Evolutionary conservation across 23 tunicate species (phyloP), one percentile per base, ranked within the genome.

Genomic region (Trididemnum miniatum): DNA sequence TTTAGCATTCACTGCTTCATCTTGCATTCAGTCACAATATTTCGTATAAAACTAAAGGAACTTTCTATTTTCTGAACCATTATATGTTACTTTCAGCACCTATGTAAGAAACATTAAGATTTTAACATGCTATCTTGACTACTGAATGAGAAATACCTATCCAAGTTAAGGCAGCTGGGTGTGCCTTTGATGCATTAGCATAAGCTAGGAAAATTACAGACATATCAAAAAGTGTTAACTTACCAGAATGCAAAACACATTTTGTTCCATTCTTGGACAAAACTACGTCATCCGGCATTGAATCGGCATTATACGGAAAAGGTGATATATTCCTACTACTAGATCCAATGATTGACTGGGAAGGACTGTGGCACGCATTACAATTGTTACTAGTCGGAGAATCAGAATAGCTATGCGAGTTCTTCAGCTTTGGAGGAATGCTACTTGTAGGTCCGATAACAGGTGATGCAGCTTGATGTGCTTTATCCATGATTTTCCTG

Each of bases 241-340:
- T 62, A 62, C 69, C 69, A 18, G 69, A 20, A 62, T 23, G 69
- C 7, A 20, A 23, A 24, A 69, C 76, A 69, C 76, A 73, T 7
- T 69, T 62, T 12, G 67, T 20, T 52, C 78, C 78, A 71, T 82
- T 82, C 51, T 82, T 71, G 44, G 86, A 27, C 24, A 82, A 20
- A 22, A 82, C 78, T 15, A 77, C 23, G n/a, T 82, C 86, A 4
- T 82, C 86, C 7, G 86, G 1, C 22, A 28, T 71, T 3, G 86
- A 3, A 26, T 81, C 82, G 4, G 39, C 40, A 67, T 35, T 44
- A 34, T 66, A 82, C 23, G 38, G 23, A 54, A 35, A 85, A 34
- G 89, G 89, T 63, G 89, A 85, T 37, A 65, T 5, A 65, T 67
- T 86, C 18, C 62, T 76, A 7, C 65, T 73, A 49, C 54, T 79